A percentile compares a stretch with the other conserved stretches of the same genome.
Evolutionary conservation across 2,797 vertebrate species (phyloP).

Genomic region (Lates japonicus): DNA sequence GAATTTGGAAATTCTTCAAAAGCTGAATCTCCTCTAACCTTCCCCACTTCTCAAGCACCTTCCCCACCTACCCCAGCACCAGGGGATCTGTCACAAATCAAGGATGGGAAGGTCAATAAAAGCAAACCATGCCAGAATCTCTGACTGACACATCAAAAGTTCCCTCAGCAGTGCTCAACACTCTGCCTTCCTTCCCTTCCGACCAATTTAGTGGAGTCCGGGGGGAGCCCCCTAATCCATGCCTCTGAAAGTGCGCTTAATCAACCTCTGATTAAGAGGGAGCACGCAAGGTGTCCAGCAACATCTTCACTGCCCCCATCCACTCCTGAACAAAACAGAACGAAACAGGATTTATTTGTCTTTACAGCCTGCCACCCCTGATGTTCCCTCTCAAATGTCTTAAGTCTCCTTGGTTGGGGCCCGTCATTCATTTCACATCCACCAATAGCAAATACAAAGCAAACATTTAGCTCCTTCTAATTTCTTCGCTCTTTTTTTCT

Average conservation of each 20-base stretch:
- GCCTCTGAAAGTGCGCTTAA: conserved; percentile 72
- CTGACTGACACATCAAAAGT: conserved; percentile 74
- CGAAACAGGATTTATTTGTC: conserved; percentile 62
- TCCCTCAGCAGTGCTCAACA: conserved; percentile 60
- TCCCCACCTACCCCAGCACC: conserved; percentile 60
- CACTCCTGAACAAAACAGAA: conserved; percentile 42
- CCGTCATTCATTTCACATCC: conserved; percentile 57
- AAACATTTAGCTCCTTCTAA: conserved; percentile 69
- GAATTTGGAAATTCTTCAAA: conserved; percentile 73
- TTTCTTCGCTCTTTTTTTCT: conserved; percentile 15
- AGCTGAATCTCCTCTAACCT: conserved; percentile 69
- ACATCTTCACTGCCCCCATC: conserved; percentile 41
- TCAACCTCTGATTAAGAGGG: conserved; percentile 78
- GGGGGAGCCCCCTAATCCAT: conserved; percentile 81
- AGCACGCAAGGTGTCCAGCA: conserved; percentile 70
- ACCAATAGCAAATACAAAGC: conserved; percentile 61
- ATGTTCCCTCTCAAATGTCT: conserved; percentile 42
- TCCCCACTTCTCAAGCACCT: conserved; percentile 23
- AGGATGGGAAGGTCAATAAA: conserved; percentile 72
- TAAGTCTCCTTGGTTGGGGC: conserved; percentile 34
- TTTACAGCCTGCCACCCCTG: conserved; percentile 9
- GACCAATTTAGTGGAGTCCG: conserved; percentile 72
- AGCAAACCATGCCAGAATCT: conserved; percentile 68
- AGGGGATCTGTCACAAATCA: conserved; percentile 81
- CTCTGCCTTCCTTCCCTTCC: conserved; percentile 76